A percentile compares a stretch with the other conserved stretches of the same genome.
These are phyloP conservation scores for Paralichthys olivaceus DNA, from an alignment of 2,113 vertebrate species.

Conservation along the genomic window DNA sequence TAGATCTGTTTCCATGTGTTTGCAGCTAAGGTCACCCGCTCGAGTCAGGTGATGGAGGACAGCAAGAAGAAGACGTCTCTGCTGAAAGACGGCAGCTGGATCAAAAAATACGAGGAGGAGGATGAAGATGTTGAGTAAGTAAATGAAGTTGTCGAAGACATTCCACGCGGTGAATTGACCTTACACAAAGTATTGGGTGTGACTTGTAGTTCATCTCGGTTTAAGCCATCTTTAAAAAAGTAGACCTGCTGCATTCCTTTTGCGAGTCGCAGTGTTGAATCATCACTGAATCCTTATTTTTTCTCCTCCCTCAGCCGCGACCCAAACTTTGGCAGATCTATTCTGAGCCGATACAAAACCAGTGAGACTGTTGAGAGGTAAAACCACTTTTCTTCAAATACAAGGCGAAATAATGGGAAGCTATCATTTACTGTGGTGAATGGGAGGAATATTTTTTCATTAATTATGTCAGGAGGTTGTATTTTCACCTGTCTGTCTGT, in stretches of 20 bases:
- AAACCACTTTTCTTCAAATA: not conserved
- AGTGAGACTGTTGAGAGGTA: slow-evolving; percentile 71
- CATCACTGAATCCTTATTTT: not conserved
- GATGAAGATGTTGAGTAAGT: slow-evolving; percentile 82
- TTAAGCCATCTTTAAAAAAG: not conserved
- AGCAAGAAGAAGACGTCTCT: slow-evolving; percentile 84
- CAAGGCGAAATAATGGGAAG: too few relatives aligned
- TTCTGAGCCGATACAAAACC: slow-evolving; percentile 63
- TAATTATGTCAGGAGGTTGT: too few relatives aligned
- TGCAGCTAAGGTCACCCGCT: slow-evolving; percentile 71
- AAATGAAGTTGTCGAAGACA: too few relatives aligned
- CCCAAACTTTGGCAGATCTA: slow-evolving; percentile 87
- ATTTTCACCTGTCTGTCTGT: too few relatives aligned
- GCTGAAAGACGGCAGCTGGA: slow-evolving; percentile 94
- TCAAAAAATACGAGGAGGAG: slow-evolving; percentile 85
- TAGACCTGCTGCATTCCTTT: slow-evolving; percentile 19
- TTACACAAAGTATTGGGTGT: slow-evolving; percentile 9
- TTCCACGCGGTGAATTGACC: not conserved
- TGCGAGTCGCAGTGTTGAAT: not conserved
- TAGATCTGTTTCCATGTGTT: not conserved
- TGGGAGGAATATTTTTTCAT: not conserved
- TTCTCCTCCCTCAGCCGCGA: slow-evolving; percentile 81
- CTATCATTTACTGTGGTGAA: not conserved
- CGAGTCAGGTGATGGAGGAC: slow-evolving; percentile 82
- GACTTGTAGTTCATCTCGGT: slow-evolving; percentile 4